Evolutionary conservation across 2,797 vertebrate species (phyloP), one percentile per base, ranked within the genome.

Genomic region (Heteromormyrus szaboi): DNA sequence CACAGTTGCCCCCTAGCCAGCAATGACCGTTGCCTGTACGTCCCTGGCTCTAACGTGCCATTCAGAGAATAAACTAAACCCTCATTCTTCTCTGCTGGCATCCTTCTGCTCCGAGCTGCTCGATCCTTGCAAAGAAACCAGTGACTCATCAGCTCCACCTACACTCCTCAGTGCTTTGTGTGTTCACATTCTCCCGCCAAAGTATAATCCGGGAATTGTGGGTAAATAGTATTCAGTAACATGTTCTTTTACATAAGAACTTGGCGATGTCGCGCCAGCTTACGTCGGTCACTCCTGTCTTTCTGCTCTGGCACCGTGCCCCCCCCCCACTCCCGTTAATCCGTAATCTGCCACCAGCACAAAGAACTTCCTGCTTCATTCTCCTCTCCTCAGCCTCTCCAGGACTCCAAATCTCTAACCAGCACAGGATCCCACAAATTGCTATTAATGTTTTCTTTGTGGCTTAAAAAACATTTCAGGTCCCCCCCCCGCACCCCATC

Each of bases 171-270:
- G 9, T n/a, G 53, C 89, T 53, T 14, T 54, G 12, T 56, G 65
- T 48, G 7, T 0, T 62, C 9, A 4, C 62, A 62, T 50, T 29
- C 51, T 7, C 50, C 11, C 19, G 85, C 59, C 6, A 25, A 50
- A 2, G 0, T 86, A 85, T 91, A 89, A 92, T 91, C 89, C 59
- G 88, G 46, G 56, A 54, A 88, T 87, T 89, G 88, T 62, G 88
- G 65, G 59, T 51, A 88, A 90, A 89, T 33, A 46, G 65, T 54
- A 86, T 86, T 88, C 83, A 91, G 89, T 89, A 90, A 91, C 86
- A 65, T 65, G 88, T 89, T 86, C 89, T 50, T 81, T 83, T 88
- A 89, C 90, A 91, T 90, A 89, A 90, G 90, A 65, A 88, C 86
- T 89, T 89, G 87, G 90, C 90, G 85, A 90, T 62, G 86, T 87